These are phyloP conservation scores for Elysia crispata DNA, from an alignment of 2,888 invertebrate species.

Conservation along the genomic window DNA sequence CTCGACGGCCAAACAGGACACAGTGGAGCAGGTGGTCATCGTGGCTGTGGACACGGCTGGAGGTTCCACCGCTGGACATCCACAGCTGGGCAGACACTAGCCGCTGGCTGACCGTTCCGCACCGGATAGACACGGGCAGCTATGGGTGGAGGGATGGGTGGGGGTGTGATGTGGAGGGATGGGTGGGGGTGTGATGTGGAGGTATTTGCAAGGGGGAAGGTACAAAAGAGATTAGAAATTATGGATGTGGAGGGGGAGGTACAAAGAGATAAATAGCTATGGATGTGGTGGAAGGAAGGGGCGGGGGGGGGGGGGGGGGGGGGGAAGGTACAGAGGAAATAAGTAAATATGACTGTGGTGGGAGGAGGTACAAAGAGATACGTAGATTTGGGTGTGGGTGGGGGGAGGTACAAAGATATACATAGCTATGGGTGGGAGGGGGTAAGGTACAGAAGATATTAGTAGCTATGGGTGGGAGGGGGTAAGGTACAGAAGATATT, in stretches of 20 bases:
- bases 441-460: too few species aligned
- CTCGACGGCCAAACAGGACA: slow-evolving; percentile 76
- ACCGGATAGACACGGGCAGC: slow-evolving; percentile 61
- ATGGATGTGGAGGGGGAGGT: not conserved
- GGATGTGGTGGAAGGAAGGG: too few species aligned
- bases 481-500: too few species aligned
- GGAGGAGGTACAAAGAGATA: too few species aligned
- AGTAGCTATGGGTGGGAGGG: too few species aligned
- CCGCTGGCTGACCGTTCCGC: slow-evolving; percentile 68
- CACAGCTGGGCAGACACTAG: slow-evolving; percentile 75
- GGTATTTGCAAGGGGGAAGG: not conserved
- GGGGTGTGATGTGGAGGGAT: too few species aligned
- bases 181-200: too few species aligned
- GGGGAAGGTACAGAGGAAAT: too few species aligned
- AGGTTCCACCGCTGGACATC: slow-evolving; percentile 76
- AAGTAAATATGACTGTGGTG: too few species aligned
- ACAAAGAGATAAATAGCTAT: not conserved
- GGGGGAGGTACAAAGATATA: too few species aligned
- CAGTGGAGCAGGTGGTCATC: slow-evolving; percentile 77
- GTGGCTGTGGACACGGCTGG: slow-evolving; percentile 74
- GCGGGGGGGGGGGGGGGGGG: not conserved
- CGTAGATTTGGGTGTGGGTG: too few species aligned
- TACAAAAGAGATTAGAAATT: not conserved
- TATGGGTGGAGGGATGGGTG: not conserved
- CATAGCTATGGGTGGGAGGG: too few species aligned